Evolutionary conservation across 2,113 vertebrate species (phyloP), one percentile per base, ranked within the genome.

Genomic region (Neolamprologus falcicula): DNA sequence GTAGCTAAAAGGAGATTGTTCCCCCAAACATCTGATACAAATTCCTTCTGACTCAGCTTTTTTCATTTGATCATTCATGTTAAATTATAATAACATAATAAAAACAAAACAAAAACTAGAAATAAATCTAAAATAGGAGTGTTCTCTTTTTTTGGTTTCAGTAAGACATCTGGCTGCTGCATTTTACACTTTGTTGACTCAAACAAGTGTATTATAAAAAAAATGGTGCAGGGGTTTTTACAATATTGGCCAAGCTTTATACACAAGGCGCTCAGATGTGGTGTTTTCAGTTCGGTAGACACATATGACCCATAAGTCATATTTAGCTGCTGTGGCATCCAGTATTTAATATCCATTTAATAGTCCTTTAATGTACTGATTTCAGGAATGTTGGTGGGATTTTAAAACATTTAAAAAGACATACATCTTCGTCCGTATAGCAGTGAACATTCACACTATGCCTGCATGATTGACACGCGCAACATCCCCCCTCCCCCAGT

Each of bases 171-270:
- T 71, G 37, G 37, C 37, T 63, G 59, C 31, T 63, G n/a, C 3
- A 71, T 42, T 71, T 71, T 71, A 2, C n/a, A 71, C 63, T 21
- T 42, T 71, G 63, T 24, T 42, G 66, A 24, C n/a, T 42, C 66
- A 71, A 71, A 71, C 7, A 71, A 42, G 37, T 42, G 3, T 71
- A 71, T 71, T 24, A 16, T 24, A 24, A 68, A 68, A 61, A 9
- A 16, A 26, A 0, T 71, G 66, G 37, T 42, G 3, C 37, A 42
- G n/a, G 0, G 37, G 0, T 10, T 73, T 73, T 71, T 6, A 6
- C 7, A 71, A 26, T 26, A 73, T 73, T 73, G 40, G 21, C 35
- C 19, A n/a, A 68, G 2, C 33, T 71, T 3, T 24, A 42, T 6
- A 40, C 11, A 42, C n/a, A 4, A 71, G 14, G 14, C 1, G 2